These are phyloP conservation scores for Cichladusa arquata DNA, from an alignment of 2,113 vertebrate genomes.

Conservation along the genomic window DNA sequence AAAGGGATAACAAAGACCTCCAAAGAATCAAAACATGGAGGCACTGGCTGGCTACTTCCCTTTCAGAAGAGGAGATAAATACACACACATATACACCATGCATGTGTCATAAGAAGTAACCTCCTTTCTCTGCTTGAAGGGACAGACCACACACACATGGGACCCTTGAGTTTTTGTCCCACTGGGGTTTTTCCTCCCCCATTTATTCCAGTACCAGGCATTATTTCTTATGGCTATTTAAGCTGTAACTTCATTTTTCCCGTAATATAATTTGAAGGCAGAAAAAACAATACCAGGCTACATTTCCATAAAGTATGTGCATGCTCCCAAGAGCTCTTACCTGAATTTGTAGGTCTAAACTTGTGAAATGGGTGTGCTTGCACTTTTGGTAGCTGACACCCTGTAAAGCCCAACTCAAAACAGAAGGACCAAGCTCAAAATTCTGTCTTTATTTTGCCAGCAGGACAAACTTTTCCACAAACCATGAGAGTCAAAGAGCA, in stretches of 20 bases:
- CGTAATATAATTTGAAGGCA: neutral
- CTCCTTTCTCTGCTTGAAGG: neutral
- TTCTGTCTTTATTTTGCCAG: neutral
- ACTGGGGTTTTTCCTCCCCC: accelerated
- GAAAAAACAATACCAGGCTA: neutral
- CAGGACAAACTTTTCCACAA: neutral
- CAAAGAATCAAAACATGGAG: neutral
- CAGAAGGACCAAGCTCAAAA: neutral
- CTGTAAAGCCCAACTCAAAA: neutral
- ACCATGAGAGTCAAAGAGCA: neutral
- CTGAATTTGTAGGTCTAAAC: neutral
- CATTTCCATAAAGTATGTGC: neutral
- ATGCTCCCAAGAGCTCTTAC: neutral
- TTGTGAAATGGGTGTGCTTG: neutral
- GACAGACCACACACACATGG: accelerated
- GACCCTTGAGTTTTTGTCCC: neutral
- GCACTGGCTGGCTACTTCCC: neutral
- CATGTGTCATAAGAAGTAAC: neutral
- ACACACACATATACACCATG: accelerated
- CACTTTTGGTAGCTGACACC: neutral
- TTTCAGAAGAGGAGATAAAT: neutral
- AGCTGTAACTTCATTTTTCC: neutral
- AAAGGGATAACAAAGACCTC: neutral
- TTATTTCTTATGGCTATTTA: neutral
- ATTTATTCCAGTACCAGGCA: neutral